Evolutionary conservation across 2,113 vertebrate species (phyloP).

Genomic region (Salvelinus alpinus): DNA sequence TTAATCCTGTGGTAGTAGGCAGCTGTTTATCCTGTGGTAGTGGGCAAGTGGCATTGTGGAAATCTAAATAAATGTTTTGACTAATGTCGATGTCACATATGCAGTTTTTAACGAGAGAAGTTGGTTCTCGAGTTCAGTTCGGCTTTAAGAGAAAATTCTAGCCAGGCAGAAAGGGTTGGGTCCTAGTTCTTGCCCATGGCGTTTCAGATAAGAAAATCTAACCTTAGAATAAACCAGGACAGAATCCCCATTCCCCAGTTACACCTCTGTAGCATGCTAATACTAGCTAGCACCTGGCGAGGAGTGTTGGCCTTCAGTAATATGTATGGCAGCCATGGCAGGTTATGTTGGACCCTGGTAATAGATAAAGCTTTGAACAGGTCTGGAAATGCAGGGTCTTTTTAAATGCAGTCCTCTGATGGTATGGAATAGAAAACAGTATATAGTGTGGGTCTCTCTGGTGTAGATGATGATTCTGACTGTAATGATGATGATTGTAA

Average conservation of each 20-base stretch:
- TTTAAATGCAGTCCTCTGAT: not conserved
- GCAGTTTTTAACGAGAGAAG: too few relatives aligned
- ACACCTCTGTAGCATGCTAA: constrained; percentile 10
- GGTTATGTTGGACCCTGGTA: not conserved
- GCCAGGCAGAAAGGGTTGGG: too few relatives aligned
- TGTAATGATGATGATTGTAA: too few relatives aligned
- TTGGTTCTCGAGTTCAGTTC: too few relatives aligned
- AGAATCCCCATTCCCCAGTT: not conserved
- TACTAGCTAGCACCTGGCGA: not conserved
- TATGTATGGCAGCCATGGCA: not conserved
- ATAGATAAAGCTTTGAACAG: not conserved
- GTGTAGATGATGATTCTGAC: not conserved
- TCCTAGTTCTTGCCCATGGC: too few relatives aligned
- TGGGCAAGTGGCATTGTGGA: too few relatives aligned
- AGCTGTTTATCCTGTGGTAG: too few relatives aligned
- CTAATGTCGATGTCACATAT: too few relatives aligned
- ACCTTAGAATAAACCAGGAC: not conserved
- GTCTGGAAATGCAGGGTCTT: not conserved
- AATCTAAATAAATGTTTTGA: too few relatives aligned
- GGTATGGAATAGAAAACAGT: not conserved
- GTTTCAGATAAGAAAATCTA: constrained; percentile 5
- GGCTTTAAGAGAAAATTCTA: too few relatives aligned
- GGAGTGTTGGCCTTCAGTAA: constrained; percentile 20
- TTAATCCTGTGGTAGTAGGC: too few relatives aligned
- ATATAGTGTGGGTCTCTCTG: not conserved